Conservation (phyloP, 1,140 invertebrate genomes). For the Conus ventricosus region DNA sequence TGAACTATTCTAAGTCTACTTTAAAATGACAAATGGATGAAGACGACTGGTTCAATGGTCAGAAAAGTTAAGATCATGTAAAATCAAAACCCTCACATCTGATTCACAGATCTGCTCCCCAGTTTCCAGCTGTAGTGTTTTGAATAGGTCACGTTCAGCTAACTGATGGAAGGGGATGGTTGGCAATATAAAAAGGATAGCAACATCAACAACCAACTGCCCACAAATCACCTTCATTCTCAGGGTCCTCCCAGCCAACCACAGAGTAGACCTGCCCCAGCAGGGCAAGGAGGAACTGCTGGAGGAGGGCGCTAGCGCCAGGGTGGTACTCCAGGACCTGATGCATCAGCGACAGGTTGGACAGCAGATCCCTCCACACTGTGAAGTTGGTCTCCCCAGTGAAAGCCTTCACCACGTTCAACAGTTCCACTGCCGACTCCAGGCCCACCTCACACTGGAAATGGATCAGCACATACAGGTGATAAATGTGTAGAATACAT, state of each 20-base stretch:
- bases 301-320: slow-evolving; percentile 82
- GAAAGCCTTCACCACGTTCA: slow-evolving; percentile 85
- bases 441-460: slow-evolving; percentile 86
- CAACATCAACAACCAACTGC: not conserved
- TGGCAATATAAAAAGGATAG: too few species aligned
- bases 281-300: slow-evolving; percentile 82
- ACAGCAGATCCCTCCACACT: slow-evolving; percentile 90
- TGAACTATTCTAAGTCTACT: too few species aligned
- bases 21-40: too few species aligned
- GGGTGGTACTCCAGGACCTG: slow-evolving; percentile 87
- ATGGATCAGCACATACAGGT: not conserved
- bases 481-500: not conserved
- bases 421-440: slow-evolving; percentile 84
- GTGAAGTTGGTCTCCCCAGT: slow-evolving; percentile 92
- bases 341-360: slow-evolving; percentile 83
- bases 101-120: too few species aligned
- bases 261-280: slow-evolving; percentile 82
- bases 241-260: slow-evolving; percentile 81
- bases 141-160: too few species aligned
- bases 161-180: too few species aligned
- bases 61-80: too few species aligned
- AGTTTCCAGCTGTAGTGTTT: too few species aligned
- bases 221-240: slow-evolving; percentile 58
- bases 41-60: too few species aligned
- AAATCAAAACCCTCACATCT: too few species aligned